These are phyloP conservation scores for Lophius piscatorius DNA, from an alignment of 2,113 vertebrate species.

Conservation along the genomic window DNA sequence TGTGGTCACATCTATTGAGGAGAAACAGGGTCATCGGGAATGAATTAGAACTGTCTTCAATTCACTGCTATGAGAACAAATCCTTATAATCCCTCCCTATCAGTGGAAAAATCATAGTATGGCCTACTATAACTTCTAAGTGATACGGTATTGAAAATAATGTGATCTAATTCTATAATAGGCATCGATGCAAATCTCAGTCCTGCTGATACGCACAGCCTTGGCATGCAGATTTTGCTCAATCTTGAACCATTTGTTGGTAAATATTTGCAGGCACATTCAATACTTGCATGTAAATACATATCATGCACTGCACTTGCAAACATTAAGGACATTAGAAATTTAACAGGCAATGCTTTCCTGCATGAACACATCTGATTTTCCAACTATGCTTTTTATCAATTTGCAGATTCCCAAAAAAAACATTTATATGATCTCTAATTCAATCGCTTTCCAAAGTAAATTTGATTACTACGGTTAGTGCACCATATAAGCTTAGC, in stretches of 20 bases:
- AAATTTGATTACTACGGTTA: constrained; percentile 17
- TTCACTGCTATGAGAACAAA: constrained; percentile 10
- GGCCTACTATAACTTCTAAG: constrained; percentile 43
- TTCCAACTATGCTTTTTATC: constrained; percentile 5
- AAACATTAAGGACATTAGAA: constrained; percentile 8
- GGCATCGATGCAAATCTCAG: constrained; percentile 6
- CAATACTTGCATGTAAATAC: not conserved
- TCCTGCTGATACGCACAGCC: not conserved
- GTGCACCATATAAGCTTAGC: constrained; percentile 12
- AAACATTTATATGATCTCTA: constrained; percentile 20
- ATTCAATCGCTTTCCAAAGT: constrained; percentile 14
- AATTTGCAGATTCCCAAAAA: constrained; percentile 4
- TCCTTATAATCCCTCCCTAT: constrained; percentile 40
- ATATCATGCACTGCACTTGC: not conserved
- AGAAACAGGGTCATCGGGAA: constrained; percentile 48
- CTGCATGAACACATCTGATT: not conserved
- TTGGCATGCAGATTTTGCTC: not conserved
- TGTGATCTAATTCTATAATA: constrained; percentile 12
- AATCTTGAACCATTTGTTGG: not conserved
- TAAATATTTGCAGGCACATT: constrained; percentile 10
- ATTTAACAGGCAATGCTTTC: no score
- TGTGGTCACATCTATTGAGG: constrained; percentile 25
- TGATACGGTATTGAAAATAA: constrained; percentile 17
- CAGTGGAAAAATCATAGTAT: constrained; percentile 11
- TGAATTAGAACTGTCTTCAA: constrained; percentile 34